phyloP scores from a whole-genome alignment of 2,113 vertebrate species.

The Apteryx mantelli region DNA sequence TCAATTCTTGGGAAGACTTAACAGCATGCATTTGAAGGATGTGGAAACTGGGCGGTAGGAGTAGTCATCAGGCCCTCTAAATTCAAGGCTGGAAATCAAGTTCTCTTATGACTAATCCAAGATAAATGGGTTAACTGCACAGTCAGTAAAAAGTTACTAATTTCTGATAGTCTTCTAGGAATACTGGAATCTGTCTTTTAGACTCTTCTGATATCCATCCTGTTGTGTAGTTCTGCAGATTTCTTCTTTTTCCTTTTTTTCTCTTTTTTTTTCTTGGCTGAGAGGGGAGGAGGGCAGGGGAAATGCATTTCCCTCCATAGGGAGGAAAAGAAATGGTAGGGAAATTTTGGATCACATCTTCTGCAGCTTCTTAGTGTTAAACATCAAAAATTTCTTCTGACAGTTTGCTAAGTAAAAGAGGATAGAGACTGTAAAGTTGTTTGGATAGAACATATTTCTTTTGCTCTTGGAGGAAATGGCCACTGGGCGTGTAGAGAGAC shows the following conservation, averaged over 20 bases:
- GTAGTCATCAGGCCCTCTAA: neutral
- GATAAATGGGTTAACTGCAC: neutral
- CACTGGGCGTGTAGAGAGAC: neutral
- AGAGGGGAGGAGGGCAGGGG: neutral
- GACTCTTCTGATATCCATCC: neutral
- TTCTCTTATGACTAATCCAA: neutral
- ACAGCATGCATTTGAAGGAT: neutral
- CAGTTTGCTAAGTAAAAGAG: neutral
- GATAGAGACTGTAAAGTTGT: neutral
- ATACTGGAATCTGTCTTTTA: neutral
- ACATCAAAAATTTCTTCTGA: neutral
- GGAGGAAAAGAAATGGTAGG: neutral
- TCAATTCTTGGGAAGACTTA: neutral
- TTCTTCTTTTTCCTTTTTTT: neutral
- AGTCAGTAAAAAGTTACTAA: neutral
- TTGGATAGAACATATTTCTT: neutral
- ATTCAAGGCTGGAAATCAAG: neutral
- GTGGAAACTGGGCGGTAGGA: neutral
- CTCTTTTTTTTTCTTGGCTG: neutral
- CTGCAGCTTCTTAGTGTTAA: neutral
- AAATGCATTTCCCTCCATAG: neutral
- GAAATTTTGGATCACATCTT: neutral
- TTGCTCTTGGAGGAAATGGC: neutral
- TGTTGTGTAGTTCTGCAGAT: neutral
- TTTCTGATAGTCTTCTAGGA: neutral